Percentiles rank a stretch among this genome's conserved stretches.
Evolutionary conservation across 2,797 vertebrate genomes (phyloP).

Genomic region (Acipenser transmontanus): DNA sequence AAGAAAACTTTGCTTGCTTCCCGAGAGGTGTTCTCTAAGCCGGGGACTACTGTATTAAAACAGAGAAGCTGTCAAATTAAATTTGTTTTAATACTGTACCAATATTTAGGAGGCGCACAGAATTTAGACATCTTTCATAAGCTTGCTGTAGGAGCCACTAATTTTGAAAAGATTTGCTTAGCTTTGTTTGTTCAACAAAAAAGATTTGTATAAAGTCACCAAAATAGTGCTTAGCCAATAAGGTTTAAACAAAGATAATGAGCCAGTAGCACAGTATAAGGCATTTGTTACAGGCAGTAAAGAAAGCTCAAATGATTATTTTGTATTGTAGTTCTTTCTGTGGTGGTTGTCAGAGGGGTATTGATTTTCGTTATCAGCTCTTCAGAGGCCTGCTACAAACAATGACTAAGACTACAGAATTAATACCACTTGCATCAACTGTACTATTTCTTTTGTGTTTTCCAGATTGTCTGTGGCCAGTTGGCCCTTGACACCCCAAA

Average conservation of each 20-base stretch:
- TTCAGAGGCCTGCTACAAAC: slow-evolving; percentile 4
- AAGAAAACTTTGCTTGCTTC: no score
- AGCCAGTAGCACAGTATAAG: neutral
- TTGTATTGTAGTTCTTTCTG: neutral
- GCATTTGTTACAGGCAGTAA: neutral
- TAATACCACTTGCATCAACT: neutral
- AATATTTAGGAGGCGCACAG: no score
- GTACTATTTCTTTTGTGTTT: slow-evolving; percentile 24
- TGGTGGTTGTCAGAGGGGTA: slow-evolving; percentile 5
- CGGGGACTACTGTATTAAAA: no score
- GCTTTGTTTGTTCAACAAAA: neutral
- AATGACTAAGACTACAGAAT: neutral
- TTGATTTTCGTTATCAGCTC: slow-evolving; percentile 15
- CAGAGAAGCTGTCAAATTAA: no score
- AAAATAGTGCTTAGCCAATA: neutral
- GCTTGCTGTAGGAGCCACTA: no score
- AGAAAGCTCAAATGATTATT: slow-evolving; percentile 11
- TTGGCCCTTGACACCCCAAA: slow-evolving; percentile 47
- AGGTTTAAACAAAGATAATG: neutral
- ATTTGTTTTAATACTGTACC: no score
- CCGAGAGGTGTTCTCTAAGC: no score
- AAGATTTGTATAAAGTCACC: neutral
- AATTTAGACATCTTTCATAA: no score
- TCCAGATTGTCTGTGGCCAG: slow-evolving; percentile 43
- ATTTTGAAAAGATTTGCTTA: neutral